Base-by-base conservation (phyloP, 2,113 vertebrate species). In the Harpagus bidentatus region DNA sequence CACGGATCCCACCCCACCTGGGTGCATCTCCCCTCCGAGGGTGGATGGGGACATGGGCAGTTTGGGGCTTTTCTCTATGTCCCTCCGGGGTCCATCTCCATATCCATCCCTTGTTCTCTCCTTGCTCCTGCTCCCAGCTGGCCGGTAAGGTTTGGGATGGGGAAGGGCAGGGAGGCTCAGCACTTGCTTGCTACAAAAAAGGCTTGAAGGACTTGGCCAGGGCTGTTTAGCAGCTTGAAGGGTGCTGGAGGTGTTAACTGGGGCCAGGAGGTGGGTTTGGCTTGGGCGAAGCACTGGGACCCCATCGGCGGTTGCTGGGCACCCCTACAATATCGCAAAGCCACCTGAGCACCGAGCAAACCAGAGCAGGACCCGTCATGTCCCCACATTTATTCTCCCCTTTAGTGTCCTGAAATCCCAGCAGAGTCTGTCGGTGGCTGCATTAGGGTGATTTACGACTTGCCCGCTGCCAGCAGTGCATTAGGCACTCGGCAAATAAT, bases 41-140 rank as follows among this genome's bases (percentile, higher is more conserved):
- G 6, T 10, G 66, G 26, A 32, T 0, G 5, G 36, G 40, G 16
- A 45, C 2, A 4, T 6, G 20, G 34, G 17, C 9, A 45, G 5
- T 32, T 23, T 28, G 61, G 48, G 19, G 3, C 56, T 90, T 72
- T 38, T 13, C 45, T 43, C 42, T 40, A 0, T 2, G 2, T 21
- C 45, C 69, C n/a, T 31, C 36, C 18, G 25, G 50, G 50, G 25
- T 50, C 29, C 67, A 8, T 36, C 32, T 72, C 59, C 40, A 8
- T 7, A 10, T 13, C 45, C 62, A 40, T 31, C 42, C 34, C 50
- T 77, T 36, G 38, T 34, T 70, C 43, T 67, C 32, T 85, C 40
- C 28, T 52, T 29, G 7, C 11, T 79, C 10, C 20, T 53, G 21
- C 72, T 93, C 50, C 90, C 52, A 42, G 34, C 7, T 1, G 55